A percentile compares a stretch with the other conserved stretches of the same genome.
phyloP scores from a whole-genome alignment of 2,888 invertebrate genomes.

The Lingula anatina region DNA sequence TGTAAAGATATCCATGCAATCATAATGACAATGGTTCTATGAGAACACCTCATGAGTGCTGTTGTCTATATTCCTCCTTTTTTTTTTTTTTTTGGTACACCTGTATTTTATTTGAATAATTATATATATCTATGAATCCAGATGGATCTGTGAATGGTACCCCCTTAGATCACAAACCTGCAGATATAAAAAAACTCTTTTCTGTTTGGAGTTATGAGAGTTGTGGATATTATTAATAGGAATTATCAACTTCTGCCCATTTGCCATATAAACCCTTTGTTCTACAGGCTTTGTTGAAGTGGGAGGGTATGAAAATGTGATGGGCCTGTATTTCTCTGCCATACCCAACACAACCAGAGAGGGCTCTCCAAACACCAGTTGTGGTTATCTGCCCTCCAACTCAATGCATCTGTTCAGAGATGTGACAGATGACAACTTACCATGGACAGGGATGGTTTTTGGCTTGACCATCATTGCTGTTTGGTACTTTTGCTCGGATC shows the following conservation, averaged over 20 bases:
- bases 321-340: slow-evolving; percentile 47
- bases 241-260: background rate
- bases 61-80: too few species aligned
- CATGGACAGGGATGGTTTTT: slow-evolving; percentile 43
- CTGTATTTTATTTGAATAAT: too few species aligned
- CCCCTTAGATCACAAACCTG: too few species aligned
- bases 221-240: too few species aligned
- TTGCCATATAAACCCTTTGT: background rate
- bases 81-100: too few species aligned
- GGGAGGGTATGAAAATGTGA: slow-evolving; percentile 52
- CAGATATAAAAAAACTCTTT: too few species aligned
- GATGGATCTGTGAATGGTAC: too few species aligned
- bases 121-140: too few species aligned
- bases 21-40: too few species aligned
- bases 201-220: too few species aligned
- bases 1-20: too few species aligned
- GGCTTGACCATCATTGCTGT: slow-evolving; percentile 55
- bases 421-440: slow-evolving; percentile 26
- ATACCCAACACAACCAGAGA: slow-evolving; percentile 25
- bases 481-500: slow-evolving; percentile 55
- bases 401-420: slow-evolving; percentile 41
- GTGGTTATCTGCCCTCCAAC: slow-evolving; percentile 32
- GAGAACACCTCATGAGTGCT: too few species aligned
- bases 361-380: slow-evolving; percentile 21
- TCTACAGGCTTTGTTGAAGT: slow-evolving; percentile 44